A percentile compares a stretch with the other conserved stretches of the same genome.
These are phyloP conservation scores for Hemiscyllium ocellatum DNA, from an alignment of 2,113 vertebrate species.

Conservation along the genomic window DNA sequence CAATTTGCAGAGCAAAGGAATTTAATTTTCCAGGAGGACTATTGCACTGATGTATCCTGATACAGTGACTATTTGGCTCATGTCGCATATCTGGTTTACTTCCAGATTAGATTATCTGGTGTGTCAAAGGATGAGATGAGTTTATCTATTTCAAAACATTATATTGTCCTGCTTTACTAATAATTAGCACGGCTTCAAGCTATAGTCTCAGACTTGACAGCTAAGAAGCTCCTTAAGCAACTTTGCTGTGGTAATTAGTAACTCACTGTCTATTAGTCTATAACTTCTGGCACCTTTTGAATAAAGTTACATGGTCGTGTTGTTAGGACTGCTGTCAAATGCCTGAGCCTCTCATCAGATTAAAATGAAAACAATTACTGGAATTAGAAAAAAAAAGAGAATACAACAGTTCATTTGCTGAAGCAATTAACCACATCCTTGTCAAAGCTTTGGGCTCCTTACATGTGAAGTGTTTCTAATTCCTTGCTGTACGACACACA, in stretches of 20 bases:
- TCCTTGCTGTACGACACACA: slow-evolving; percentile 64
- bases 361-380: slow-evolving; percentile 65
- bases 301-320: slow-evolving; percentile 71
- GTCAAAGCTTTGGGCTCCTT: slow-evolving; percentile 50
- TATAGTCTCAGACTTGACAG: slow-evolving; percentile 42
- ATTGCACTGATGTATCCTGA: neutral
- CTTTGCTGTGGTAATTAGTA: slow-evolving; percentile 70
- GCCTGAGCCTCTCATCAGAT: slow-evolving; percentile 66
- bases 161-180: neutral
- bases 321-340: slow-evolving; percentile 73
- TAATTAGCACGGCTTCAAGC: neutral
- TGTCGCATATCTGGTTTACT: neutral
- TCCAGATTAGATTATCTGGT: neutral
- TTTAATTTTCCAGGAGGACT: neutral
- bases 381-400: slow-evolving; percentile 65
- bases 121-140: neutral
- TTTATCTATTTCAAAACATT: slow-evolving; percentile 22
- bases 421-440: slow-evolving; percentile 70
- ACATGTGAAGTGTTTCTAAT: slow-evolving; percentile 56
- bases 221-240: slow-evolving; percentile 66
- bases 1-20: neutral
- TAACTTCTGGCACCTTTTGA: slow-evolving; percentile 72
- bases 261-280: slow-evolving; percentile 68
- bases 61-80: neutral
- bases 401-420: slow-evolving; percentile 67